phyloP scores from a whole-genome alignment of 2,113 vertebrate species.

The Rhagologus leucostigma region DNA sequence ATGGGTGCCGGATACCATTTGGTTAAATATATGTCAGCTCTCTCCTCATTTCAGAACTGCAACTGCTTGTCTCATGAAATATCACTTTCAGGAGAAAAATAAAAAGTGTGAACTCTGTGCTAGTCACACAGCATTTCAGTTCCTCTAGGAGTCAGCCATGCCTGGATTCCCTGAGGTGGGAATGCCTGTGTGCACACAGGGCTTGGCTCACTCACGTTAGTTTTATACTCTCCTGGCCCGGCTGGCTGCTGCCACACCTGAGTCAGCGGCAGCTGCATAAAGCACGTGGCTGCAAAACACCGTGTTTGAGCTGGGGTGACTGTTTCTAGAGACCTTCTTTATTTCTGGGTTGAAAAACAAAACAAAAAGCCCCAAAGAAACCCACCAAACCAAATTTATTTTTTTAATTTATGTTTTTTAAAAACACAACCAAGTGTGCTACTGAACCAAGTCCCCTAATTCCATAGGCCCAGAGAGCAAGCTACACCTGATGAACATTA shows the following conservation, averaged over 20 bases:
- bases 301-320: neutral
- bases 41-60: constrained; percentile 70
- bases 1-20: constrained; percentile 53
- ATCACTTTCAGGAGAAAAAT: constrained; percentile 63
- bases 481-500: neutral
- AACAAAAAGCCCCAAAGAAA: neutral
- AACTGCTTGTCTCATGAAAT: constrained; percentile 67
- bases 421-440: neutral
- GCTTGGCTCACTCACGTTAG: neutral
- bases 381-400: neutral
- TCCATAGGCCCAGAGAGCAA: neutral
- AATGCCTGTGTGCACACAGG: neutral
- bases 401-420: neutral
- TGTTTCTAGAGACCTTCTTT: neutral
- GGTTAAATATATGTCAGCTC: constrained; percentile 67
- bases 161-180: constrained; percentile 6
- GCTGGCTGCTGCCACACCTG: neutral
- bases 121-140: neutral
- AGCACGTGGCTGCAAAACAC: neutral
- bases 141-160: constrained; percentile 1
- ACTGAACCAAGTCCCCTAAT: neutral
- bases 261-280: neutral
- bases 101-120: constrained; percentile 26
- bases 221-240: neutral
- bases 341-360: neutral